phyloP scores from a whole-genome alignment of 1,140 invertebrate genomes.

The Scaptomyza graminum region DNA sequence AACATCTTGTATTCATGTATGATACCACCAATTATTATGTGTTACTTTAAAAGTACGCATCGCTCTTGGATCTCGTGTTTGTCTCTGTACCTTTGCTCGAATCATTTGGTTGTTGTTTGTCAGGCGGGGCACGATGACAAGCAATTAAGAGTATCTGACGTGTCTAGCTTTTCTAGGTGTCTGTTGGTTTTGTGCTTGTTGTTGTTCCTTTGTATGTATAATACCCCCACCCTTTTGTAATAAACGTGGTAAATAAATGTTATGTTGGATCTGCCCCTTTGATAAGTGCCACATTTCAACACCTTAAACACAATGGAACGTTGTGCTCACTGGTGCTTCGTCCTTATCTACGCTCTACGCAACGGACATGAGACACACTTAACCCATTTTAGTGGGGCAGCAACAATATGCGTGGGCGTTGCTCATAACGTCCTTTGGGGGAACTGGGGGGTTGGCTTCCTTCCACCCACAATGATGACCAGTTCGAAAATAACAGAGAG shows the following conservation, averaged over 20 bases:
- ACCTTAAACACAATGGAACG: slow-evolving; percentile 38
- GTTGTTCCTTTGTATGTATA: slow-evolving; percentile 1
- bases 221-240: not conserved
- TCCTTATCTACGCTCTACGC: slow-evolving; percentile 23
- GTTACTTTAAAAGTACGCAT: not conserved
- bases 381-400: slow-evolving; percentile 36
- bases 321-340: not conserved
- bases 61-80: not conserved
- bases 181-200: not conserved
- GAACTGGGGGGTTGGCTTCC: slow-evolving; percentile 25
- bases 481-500: not conserved
- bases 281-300: slow-evolving; percentile 46
- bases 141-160: slow-evolving; percentile 34
- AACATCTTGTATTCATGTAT: not conserved
- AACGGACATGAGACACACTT: slow-evolving; percentile 37
- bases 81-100: not conserved
- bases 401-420: slow-evolving; percentile 19
- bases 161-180: not conserved
- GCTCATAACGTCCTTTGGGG: slow-evolving; percentile 31
- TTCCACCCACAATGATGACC: slow-evolving; percentile 20
- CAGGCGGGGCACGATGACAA: slow-evolving; percentile 22
- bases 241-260: slow-evolving; percentile 34
- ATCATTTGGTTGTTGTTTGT: slow-evolving; percentile 18
- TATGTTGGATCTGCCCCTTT: slow-evolving; percentile 8
- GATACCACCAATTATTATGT: slow-evolving; percentile 16